Evolutionary conservation across 1,140 invertebrate genomes (phyloP), one percentile per base, ranked within the genome.

Genomic region (Leptinotarsa lineolata): DNA sequence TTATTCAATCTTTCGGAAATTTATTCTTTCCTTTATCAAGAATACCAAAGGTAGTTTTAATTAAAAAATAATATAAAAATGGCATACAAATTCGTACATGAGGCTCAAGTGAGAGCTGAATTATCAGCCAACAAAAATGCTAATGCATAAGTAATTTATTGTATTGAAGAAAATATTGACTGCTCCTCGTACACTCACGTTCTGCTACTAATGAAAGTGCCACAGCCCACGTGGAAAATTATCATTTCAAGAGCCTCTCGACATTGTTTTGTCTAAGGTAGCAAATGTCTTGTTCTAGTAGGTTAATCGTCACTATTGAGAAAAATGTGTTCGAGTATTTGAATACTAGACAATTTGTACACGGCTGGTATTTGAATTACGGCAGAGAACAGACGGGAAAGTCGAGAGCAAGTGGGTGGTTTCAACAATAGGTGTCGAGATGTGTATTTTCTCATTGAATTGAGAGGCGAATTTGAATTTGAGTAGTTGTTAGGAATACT

Each of bases 201-300:
- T 8, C 16, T 4, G 12, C 39, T 20, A 30, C 15, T n/a, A 39
- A 66, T 66, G 39, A 66, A 66, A 66, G 6, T 8, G 8, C 30
- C 30, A 12, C 64, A 66, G 39, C 64, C 64, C 64, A 66, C 64
- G 39, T 39, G 24, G 16, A 44, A 66, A 39, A 66, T 66, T 66
- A 66, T 66, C 64, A 39, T 39, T 66, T 66, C 39, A 46, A 66
- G 30, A 39, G 64, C 4, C 39, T 66, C 64, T 66, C 64, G 39
- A 66, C 64, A 66, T 39, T 39, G 39, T 66, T 66, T 66, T 66
- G 64, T 66, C 39, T 66, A 66, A 66, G 64, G 64, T 66, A 66
- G 64, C 64, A 66, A 66, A 66, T 44, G 64, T 66, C 64, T 66
- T 66, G 64, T 66, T 66, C 64, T 24, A 18, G 22, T 39, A 39